Evolutionary conservation across 1,140 invertebrate species (phyloP), one percentile per base, ranked within the genome.

Genomic region (Steinernema khuongi): DNA sequence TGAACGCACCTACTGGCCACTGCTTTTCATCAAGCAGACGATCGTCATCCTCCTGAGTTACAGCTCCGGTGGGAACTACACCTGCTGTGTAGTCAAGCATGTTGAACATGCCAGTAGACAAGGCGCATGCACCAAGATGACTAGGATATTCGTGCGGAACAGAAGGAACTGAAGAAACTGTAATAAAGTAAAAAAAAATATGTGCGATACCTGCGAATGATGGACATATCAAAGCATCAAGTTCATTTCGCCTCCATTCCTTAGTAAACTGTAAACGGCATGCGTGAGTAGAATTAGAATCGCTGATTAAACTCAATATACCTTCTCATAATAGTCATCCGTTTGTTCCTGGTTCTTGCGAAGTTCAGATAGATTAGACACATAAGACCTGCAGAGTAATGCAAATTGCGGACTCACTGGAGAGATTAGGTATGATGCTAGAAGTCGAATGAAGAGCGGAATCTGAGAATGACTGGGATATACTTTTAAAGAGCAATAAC

Each of bases 191-290:
- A 1, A 32, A 7, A 70, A 70, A 14, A 31, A 71, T 29, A 60
- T 0, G 31, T 60, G 17, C 26, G 32, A 36, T 1, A 75, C 74
- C 60, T n/a, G 66, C 22, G 28, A 82, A 83, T n/a, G 83, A 50
- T n/a, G 82, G 82, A 66, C 80, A 81, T 33, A 83, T 79, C 0
- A 83, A 60, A 0, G 78, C 83, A 72, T 83, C 82, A 4, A 83
- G 30, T n/a, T 77, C 67, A 1, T 73, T 7, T n/a, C 75, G 79
- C n/a, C 75, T 71, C 83, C 81, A 85, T 31, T 68, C 73, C 22
- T 81, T 72, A 29, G 72, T 72, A 50, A 82, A 81, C 79, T 83
- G 74, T 73, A 75, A 79, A 18, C 14, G 29, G 83, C 71, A 68
- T 77, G 19, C 19, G 67, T 26, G 4, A 60, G 29, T 44, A 81